Conservation (phyloP, 2,888 invertebrate species). For the Polydrusus pterygomalis region DNA sequence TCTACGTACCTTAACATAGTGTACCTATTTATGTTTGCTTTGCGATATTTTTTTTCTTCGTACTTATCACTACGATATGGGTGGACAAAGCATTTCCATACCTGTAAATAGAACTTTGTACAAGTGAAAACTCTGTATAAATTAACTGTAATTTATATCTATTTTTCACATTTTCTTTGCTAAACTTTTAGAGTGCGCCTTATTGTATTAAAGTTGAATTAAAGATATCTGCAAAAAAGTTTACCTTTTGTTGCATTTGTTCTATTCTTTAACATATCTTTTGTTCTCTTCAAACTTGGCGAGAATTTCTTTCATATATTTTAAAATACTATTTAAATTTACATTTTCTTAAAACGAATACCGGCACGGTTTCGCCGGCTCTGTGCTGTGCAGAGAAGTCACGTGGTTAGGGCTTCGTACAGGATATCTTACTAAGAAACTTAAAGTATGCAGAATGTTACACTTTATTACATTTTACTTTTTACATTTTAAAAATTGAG, state of each 20-base stretch:
- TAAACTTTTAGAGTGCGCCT: no score
- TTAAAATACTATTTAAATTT: slow-evolving; percentile 48
- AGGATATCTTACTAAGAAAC: slow-evolving; percentile 53
- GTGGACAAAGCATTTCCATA: no score
- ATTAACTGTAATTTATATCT: no score
- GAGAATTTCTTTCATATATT: slow-evolving; percentile 39
- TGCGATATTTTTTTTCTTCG: no score
- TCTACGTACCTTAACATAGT: no score
- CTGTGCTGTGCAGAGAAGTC: slow-evolving; percentile 45
- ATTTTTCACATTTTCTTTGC: not conserved
- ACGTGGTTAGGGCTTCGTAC: slow-evolving; percentile 41
- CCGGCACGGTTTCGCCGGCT: slow-evolving; percentile 47
- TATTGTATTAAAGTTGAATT: not conserved
- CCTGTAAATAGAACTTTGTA: no score
- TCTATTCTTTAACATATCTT: slow-evolving; percentile 2
- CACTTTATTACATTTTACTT: no score
- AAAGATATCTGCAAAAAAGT: not conserved
- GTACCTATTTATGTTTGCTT: no score
- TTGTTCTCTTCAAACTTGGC: slow-evolving; percentile 11
- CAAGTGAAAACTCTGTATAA: no score
- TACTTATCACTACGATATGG: no score
- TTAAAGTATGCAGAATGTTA: no score
- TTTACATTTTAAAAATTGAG: no score
- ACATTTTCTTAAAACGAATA: slow-evolving; percentile 47
- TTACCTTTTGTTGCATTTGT: slow-evolving; percentile 3